These are phyloP conservation scores for Baryphthengus martii DNA, from an alignment of 2,113 vertebrate genomes.

Conservation along the genomic window DNA sequence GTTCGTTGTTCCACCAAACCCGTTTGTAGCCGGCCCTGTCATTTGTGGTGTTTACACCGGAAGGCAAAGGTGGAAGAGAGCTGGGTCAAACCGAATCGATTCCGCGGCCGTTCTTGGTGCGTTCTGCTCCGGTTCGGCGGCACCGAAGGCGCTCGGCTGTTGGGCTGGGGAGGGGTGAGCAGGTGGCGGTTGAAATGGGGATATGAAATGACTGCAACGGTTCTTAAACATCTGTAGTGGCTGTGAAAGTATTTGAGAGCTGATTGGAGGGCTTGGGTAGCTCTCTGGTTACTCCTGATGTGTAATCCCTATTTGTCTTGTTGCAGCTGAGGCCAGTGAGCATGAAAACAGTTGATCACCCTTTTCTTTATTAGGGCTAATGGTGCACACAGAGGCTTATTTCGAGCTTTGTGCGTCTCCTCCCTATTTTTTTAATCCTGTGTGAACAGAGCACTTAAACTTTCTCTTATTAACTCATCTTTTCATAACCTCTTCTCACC, in stretches of 20 bases:
- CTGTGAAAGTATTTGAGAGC: background rate
- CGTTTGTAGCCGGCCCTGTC: accelerated
- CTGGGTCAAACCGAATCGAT: background rate
- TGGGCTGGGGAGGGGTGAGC: background rate
- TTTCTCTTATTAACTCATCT: background rate
- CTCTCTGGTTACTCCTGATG: background rate
- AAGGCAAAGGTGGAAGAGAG: background rate
- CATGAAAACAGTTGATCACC: background rate
- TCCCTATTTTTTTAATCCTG: background rate
- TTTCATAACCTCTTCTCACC: background rate
- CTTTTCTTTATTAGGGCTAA: background rate
- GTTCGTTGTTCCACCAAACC: accelerated
- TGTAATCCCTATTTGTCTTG: background rate
- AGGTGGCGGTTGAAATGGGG: background rate
- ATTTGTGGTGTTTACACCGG: background rate
- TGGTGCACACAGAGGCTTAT: background rate
- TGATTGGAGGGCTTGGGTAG: background rate
- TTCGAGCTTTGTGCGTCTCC: background rate
- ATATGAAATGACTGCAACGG: background rate
- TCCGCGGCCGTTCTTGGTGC: background rate
- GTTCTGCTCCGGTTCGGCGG: background rate
- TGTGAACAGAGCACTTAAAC: background rate
- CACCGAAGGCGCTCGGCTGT: accelerated
- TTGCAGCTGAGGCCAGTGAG: background rate
- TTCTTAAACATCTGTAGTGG: background rate